These are phyloP conservation scores for Thera obeliscata DNA, from an alignment of 2,888 invertebrate genomes.

Conservation along the genomic window DNA sequence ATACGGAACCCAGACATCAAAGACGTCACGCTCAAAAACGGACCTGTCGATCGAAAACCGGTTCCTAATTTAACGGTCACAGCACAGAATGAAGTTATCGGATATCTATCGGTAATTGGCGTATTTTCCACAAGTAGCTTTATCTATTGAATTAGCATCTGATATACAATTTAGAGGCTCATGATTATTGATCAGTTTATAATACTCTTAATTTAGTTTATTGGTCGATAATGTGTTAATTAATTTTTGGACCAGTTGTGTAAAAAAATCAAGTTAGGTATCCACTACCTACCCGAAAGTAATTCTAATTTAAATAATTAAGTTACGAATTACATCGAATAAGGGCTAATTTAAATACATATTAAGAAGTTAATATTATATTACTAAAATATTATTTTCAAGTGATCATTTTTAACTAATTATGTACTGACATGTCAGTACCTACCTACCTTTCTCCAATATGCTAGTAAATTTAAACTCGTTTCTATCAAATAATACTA, in stretches of 20 bases:
- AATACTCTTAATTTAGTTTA: slow-evolving; percentile 20
- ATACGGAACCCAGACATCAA: slow-evolving; percentile 24
- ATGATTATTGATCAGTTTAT: slow-evolving; percentile 19
- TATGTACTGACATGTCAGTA: too few relatives aligned
- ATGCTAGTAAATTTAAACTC: too few relatives aligned
- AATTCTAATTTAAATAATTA: too few relatives aligned
- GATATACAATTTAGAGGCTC: slow-evolving; percentile 18
- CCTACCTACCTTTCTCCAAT: too few relatives aligned
- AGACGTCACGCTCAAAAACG: slow-evolving; percentile 12
- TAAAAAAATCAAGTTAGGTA: too few relatives aligned
- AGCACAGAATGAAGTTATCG: slow-evolving; percentile 34
- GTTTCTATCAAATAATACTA: background rate
- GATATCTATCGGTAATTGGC: slow-evolving; percentile 31
- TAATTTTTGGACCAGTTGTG: too few relatives aligned
- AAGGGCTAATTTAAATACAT: too few relatives aligned
- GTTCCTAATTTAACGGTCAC: slow-evolving; percentile 27
- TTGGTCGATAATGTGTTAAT: slow-evolving; percentile 3
- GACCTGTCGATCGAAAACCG: slow-evolving; percentile 19
- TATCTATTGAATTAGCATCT: slow-evolving; percentile 35
- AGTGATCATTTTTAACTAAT: too few relatives aligned
- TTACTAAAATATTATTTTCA: too few relatives aligned
- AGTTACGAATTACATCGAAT: too few relatives aligned
- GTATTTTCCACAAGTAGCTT: slow-evolving; percentile 31
- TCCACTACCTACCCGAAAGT: too few relatives aligned
- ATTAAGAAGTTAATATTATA: too few relatives aligned